Evolutionary conservation across 2,797 vertebrate species (phyloP), one percentile per base, ranked within the genome.

Genomic region (Gambelia wislizenii): DNA sequence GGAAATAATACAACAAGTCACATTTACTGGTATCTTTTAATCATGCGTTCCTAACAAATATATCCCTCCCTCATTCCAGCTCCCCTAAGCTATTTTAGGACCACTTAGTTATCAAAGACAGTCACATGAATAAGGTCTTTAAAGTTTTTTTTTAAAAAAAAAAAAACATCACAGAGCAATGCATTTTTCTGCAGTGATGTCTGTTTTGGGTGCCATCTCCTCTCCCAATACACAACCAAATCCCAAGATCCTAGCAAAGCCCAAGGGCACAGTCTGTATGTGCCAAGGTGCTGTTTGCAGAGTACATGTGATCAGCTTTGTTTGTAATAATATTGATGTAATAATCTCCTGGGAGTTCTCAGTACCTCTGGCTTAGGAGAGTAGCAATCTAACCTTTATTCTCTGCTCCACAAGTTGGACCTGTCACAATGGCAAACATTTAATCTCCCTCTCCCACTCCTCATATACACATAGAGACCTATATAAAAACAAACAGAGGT

Each of bases 281-380:
- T 83, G 70, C 59, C 39, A 86, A 83, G 36, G 54, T 67, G n/a
- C 56, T 81, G 75, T 86, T 82, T n/a, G 52, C 14, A 82, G 78
- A 86, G 42, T 27, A 74, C 77, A 10, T 54, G 54, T 80, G 39
- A 44, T 54, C 44, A 36, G 33, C 18, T 86, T 39, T 67, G 56
- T 27, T 75, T 89, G 61, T 44, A 52, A 59, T 30, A 84, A 61
- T 69, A 84, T 36, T 27, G 27, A 67, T 54, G 25, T 79, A 67
- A 67, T 33, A 67, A 89, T 82, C 77, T 33, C 33, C 88, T 18
- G 20, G n/a, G 25, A 49, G 36, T 44, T 86, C 64, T 86, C 49
- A 89, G 81, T 72, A 49, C n/a, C 49, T 49, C 69, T 54, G 25
- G 22, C 6, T 89, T 61, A 61, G 33, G 12, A 89, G 52, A 82